Evolutionary conservation across 37 sponge, comb jelly and placozoan species (phyloP).

Genomic region (Cliona cf. orientalis): DNA sequence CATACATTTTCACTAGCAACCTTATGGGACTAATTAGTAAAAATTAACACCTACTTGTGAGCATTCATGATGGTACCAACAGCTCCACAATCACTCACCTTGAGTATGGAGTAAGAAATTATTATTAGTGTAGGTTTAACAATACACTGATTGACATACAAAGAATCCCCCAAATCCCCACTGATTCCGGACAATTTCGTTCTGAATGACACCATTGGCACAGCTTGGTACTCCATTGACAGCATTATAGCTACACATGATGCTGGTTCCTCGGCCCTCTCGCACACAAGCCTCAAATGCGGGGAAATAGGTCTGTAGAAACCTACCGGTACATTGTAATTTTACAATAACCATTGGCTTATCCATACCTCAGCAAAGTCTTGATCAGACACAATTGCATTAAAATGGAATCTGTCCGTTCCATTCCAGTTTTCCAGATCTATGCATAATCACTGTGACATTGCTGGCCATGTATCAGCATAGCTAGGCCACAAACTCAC

Average conservation of each 20-base stretch:
- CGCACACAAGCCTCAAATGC: slow-evolving; percentile 50
- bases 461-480: too few relatives aligned
- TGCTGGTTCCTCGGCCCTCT: slow-evolving; percentile 31
- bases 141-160: slow-evolving; percentile 14
- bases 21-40: too few relatives aligned
- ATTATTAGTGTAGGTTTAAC: neutral
- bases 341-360: too few relatives aligned
- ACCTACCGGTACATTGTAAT: too few relatives aligned
- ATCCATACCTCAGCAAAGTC: slow-evolving; percentile 57
- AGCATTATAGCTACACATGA: slow-evolving; percentile 80
- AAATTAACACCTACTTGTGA: slow-evolving; percentile 60
- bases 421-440: slow-evolving; percentile 78
- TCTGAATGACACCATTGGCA: slow-evolving; percentile 39
- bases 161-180: slow-evolving; percentile 76
- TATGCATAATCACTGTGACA: too few relatives aligned
- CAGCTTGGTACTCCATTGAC: slow-evolving; percentile 67
- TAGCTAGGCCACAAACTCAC: too few relatives aligned
- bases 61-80: slow-evolving; percentile 51
- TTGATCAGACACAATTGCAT: slow-evolving; percentile 65
- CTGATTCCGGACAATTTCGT: slow-evolving; percentile 27
- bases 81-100: slow-evolving; percentile 91
- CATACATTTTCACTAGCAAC: too few relatives aligned
- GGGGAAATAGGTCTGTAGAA: slow-evolving; percentile 50
- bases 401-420: slow-evolving; percentile 58
- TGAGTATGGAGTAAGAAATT: neutral